Conservation (phyloP, 2,113 vertebrate genomes). For the Mastomys coucha region DNA sequence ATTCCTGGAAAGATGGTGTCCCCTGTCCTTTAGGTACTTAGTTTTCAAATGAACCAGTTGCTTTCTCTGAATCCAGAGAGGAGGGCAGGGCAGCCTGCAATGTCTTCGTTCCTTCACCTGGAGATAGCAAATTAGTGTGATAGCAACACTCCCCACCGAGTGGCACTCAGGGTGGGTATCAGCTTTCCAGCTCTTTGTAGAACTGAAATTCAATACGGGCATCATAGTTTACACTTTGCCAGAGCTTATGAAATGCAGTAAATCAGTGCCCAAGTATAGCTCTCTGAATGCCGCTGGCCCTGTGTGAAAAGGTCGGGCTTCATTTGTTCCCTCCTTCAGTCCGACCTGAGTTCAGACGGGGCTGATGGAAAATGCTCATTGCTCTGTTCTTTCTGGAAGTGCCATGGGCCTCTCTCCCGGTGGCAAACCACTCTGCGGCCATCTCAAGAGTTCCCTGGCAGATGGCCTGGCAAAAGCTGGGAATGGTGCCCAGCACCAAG, state of each 20-base stretch:
- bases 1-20: background rate
- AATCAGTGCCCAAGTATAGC: background rate
- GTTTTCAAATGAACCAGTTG: background rate
- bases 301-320: background rate
- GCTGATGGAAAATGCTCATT: background rate
- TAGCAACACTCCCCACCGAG: background rate
- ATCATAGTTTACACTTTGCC: background rate
- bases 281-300: background rate
- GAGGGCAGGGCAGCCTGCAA: background rate
- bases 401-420: background rate
- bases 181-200: constrained; percentile 16
- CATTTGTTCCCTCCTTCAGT: background rate
- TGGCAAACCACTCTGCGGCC: background rate
- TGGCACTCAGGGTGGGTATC: background rate
- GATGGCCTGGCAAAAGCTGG: background rate
- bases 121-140: background rate
- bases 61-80: background rate
- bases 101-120: background rate
- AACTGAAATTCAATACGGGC: background rate
- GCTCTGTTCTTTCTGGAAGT: background rate
- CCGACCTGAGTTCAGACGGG: background rate
- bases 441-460: background rate
- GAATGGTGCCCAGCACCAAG: background rate
- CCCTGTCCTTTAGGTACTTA: background rate
- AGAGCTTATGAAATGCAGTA: constrained; percentile 39